Base-by-base conservation (phyloP, 2,888 invertebrate species). In the Dusona sp. region DNA sequence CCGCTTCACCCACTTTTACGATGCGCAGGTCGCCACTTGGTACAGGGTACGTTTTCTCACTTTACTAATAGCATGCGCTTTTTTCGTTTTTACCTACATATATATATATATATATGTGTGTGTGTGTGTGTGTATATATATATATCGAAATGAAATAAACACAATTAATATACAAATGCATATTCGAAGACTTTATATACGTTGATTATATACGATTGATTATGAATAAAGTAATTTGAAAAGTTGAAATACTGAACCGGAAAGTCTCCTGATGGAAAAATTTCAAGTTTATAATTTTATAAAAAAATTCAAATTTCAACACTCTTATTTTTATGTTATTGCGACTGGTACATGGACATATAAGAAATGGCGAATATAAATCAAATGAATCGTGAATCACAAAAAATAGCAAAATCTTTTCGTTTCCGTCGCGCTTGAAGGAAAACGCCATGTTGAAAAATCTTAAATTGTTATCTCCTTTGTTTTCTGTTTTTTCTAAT, bases 1-100 rank as follows among this genome's bases (percentile, higher is more conserved):
- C 90, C 92, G 91, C 92, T 92, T 91, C 92, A 91, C 88, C 89
- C 91, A 91, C 91, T 90, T 93, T 92, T 91, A 77, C 91, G 92
- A 92, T 90, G 94, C 94, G 93, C 96, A 98, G 97, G 98, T 98
- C 96, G 97, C 97, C 95, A 97, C 97, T 96, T 98, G 98, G 97
- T 98, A 97, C 96, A 96, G 97, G 97, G 97, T 98, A 97, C 96
- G 97, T 97, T 95, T 87, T 89, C 92, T 92, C 92, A 93, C 92
- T 92, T 92, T 92, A 94, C 94, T 94, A 93, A 94, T 94, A 93
- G 93, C 93, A 93, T 94, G 93, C 90, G 90, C 91, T 89, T 89
- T 54, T 78, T 36, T 45, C 22, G 11, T 51, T 38, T 65, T 45
- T 61, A 77, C 64, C 19, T 61, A 61, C 33, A 36, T 57, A 38